Percentiles rank a stretch among this genome's conserved stretches.
Conservation (phyloP, 2,888 invertebrate genomes). For the Argynnis bischoffii region DNA sequence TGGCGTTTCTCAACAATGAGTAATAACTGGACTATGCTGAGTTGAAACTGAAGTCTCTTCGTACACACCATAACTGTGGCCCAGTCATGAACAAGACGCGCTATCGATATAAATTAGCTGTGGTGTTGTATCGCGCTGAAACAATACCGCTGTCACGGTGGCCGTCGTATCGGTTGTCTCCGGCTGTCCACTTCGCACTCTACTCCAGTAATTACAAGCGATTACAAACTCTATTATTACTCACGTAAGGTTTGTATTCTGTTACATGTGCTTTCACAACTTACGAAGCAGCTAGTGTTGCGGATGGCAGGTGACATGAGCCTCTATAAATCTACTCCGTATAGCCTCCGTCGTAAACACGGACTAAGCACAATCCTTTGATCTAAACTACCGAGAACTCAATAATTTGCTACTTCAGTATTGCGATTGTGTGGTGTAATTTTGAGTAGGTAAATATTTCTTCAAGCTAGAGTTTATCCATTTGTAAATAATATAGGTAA, state of each 20-base stretch:
- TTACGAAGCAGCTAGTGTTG: conserved; percentile 64
- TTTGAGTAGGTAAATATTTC: neutral
- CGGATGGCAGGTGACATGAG: conserved; percentile 73
- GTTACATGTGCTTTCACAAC: conserved; percentile 45
- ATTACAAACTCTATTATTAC: conserved; percentile 46
- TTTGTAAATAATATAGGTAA: neutral
- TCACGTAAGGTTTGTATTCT: conserved; percentile 47
- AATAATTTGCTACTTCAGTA: conserved; percentile 56
- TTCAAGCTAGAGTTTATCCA: too few relatives aligned
- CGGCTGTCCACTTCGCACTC: conserved; percentile 58
- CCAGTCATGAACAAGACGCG: conserved; percentile 62
- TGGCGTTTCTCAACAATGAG: conserved; percentile 37
- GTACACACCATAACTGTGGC: conserved; percentile 42
- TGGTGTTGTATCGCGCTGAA: conserved; percentile 63
- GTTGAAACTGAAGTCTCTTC: conserved; percentile 41
- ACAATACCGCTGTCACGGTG: conserved; percentile 75
- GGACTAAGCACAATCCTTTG: conserved; percentile 57
- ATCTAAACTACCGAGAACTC: conserved; percentile 59
- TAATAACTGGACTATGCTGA: conserved; percentile 38
- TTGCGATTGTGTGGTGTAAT: conserved; percentile 8
- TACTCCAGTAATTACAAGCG: conserved; percentile 26
- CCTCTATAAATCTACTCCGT: conserved; percentile 68
- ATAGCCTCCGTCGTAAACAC: conserved; percentile 54
- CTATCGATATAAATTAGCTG: conserved; percentile 76
- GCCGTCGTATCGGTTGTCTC: conserved; percentile 63